These are phyloP conservation scores for Chondrosia reniformis DNA, from an alignment of 37 sponge, comb jelly and placozoan genomes.

Conservation along the genomic window DNA sequence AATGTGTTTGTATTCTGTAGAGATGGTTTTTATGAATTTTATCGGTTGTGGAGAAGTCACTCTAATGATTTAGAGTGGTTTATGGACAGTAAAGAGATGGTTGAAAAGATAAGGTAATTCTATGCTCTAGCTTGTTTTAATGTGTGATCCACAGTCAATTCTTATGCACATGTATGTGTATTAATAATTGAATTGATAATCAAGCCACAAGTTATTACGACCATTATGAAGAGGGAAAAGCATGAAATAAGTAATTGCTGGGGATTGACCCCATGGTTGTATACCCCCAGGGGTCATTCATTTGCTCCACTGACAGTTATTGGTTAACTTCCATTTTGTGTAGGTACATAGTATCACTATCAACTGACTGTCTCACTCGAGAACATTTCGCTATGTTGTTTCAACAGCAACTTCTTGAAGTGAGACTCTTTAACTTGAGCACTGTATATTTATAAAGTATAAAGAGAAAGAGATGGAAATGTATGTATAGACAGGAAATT, in stretches of 20 bases:
- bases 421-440: too few species aligned
- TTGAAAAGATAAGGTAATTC: background rate
- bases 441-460: too few species aligned
- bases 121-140: background rate
- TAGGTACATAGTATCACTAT: too few species aligned
- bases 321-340: too few species aligned
- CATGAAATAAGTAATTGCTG: too few species aligned
- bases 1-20: background rate
- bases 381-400: background rate
- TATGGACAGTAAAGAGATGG: background rate
- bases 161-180: background rate
- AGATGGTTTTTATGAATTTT: slow-evolving; percentile 12
- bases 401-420: background rate
- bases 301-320: too few species aligned
- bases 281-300: too few species aligned
- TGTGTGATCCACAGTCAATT: background rate
- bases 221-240: background rate
- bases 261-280: too few species aligned
- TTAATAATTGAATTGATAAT: background rate
- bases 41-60: background rate
- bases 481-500: too few species aligned
- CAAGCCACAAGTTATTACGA: background rate
- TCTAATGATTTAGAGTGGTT: too few species aligned
- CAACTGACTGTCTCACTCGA: too few species aligned
- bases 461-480: too few species aligned